Evolutionary conservation across 2,113 vertebrate species (phyloP), one percentile per base, ranked within the genome.

Genomic region (Aegotheles bennettii): DNA sequence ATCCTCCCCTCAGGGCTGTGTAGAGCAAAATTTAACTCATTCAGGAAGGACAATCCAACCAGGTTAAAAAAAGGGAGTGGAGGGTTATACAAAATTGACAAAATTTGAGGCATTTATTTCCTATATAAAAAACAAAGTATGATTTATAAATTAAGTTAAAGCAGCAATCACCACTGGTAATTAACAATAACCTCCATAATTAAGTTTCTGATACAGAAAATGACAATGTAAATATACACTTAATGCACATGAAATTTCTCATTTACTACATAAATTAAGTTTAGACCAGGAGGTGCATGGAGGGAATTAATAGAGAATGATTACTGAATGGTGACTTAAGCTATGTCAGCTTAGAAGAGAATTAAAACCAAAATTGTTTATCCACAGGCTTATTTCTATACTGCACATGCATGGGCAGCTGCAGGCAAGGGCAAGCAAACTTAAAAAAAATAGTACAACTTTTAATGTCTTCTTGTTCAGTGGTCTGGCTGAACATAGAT

Each of bases 181-280:
- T 97, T 97, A 97, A 98, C 96, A 98, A 85, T 96, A 97, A 97
- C 97, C 93, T 98, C 91, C 90, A 95, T 95, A 96, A 96, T 97
- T 96, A 98, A 96, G 94, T 90, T 98, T 98, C 93, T 98, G 97
- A 98, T 98, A 98, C 98, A 98, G 97, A 98, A 98, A 98, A 97
- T 97, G 97, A 97, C 95, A 98, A 98, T 92, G 96, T 97, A 97
- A 98, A 97, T 96, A 97, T 96, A 98, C 96, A 97, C 71, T 97
- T 95, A 97, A 98, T 96, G 95, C 94, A 96, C 97, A 97, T 82
- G 90, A 89, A 98, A 82, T 92, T 93, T 96, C 92, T 97, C 95
- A 96, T 97, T 97, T 77, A 96, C 98, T 98, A 97, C 88, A 97
- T 90, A 97, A 97, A 95, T 91, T 97, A 97, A 98, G 96, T 95